These are phyloP conservation scores for Ichneumoninae sp. DNA, from an alignment of 2,888 invertebrate genomes.

Conservation along the genomic window DNA sequence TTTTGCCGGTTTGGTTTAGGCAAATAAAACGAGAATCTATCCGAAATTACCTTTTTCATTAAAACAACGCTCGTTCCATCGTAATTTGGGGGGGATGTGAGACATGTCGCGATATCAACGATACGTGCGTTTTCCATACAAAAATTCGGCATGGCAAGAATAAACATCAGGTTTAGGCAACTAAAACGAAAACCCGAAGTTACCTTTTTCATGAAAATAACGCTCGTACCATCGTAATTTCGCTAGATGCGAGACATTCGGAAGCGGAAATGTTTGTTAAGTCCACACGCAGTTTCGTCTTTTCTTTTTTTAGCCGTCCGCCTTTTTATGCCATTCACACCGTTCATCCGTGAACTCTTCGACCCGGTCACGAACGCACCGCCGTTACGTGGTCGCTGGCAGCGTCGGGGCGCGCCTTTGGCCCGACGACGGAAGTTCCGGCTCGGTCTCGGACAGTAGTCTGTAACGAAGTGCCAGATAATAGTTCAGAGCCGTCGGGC, in stretches of 20 bases:
- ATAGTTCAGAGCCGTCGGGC: neutral
- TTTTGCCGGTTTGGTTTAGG: neutral
- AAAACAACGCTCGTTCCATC: neutral
- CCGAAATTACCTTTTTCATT: neutral
- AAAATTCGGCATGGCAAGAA: neutral
- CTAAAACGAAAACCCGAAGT: too few relatives aligned
- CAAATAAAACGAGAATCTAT: neutral
- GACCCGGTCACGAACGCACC: conserved; percentile 3
- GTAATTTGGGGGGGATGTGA: too few relatives aligned
- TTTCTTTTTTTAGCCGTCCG: neutral
- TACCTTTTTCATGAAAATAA: too few relatives aligned
- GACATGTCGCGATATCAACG: neutral
- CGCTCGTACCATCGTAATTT: neutral
- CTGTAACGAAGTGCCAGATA: conserved; percentile 58
- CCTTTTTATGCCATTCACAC: neutral
- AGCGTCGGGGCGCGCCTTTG: conserved; percentile 60
- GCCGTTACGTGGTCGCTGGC: neutral
- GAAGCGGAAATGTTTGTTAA: neutral
- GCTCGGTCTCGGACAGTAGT: conserved; percentile 25
- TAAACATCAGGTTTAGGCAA: neutral
- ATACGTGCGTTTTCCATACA: neutral
- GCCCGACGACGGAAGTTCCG: conserved; percentile 47
- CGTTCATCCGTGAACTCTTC: conserved; percentile 32
- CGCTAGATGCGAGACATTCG: neutral
- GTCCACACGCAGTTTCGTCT: neutral